Evolutionary conservation across 1,140 invertebrate species (phyloP).

Genomic region (Gonioctena quinquepunctata): DNA sequence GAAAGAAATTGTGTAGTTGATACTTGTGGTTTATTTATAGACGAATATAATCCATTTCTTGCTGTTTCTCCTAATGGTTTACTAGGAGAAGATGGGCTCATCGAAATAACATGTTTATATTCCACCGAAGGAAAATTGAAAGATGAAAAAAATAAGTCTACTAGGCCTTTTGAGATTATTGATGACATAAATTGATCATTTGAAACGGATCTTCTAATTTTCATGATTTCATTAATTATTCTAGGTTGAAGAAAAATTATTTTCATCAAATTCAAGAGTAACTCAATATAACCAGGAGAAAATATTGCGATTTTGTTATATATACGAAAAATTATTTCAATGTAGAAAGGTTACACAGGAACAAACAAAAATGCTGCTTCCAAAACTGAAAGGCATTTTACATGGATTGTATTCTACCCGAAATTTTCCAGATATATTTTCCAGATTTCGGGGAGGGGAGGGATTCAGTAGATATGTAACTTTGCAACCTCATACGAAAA

Average conservation of each 20-base stretch:
- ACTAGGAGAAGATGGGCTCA: not conserved
- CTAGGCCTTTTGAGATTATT: not conserved
- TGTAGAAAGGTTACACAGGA: too few relatives aligned
- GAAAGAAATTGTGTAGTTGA: not conserved
- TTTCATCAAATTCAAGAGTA: not conserved
- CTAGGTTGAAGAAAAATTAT: constrained; percentile 2
- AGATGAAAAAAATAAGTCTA: not conserved
- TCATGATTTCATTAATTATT: not conserved
- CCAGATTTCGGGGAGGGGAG: too few relatives aligned
- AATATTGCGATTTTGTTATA: constrained; percentile 8
- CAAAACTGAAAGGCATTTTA: too few relatives aligned
- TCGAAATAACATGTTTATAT: not conserved
- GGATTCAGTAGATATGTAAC: too few relatives aligned
- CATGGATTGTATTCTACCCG: too few relatives aligned
- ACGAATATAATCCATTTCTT: not conserved
- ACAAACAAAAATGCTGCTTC: too few relatives aligned
- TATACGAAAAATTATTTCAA: not conserved
- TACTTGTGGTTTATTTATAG: not conserved
- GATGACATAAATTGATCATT: not conserved
- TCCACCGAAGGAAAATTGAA: not conserved
- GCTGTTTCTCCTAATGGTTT: constrained; percentile 1
- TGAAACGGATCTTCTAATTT: not conserved
- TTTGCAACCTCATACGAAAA: too few relatives aligned
- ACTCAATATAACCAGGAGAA: not conserved
- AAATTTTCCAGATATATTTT: too few relatives aligned